A percentile compares a stretch with the other conserved stretches of the same genome.
Conservation (phyloP, 2,113 vertebrate genomes). For the Athene cunicularia region DNA sequence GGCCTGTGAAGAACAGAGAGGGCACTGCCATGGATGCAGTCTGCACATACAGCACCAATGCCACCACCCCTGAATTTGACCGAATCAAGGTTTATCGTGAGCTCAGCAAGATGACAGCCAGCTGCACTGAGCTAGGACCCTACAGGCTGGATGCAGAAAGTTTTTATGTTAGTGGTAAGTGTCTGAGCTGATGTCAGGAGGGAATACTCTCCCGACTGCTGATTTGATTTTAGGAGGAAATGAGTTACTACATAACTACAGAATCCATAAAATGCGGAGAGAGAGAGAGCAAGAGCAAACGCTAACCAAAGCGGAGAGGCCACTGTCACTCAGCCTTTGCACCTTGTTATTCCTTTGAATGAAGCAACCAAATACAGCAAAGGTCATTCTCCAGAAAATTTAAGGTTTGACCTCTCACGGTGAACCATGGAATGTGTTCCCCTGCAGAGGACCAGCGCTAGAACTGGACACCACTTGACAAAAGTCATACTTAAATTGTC, state of each 20-base stretch:
- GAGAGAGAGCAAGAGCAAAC: neutral
- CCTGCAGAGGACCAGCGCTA: neutral
- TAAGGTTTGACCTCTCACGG: neutral
- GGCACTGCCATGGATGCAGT: neutral
- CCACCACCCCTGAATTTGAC: neutral
- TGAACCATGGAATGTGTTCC: neutral
- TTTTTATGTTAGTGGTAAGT: constrained; percentile 33
- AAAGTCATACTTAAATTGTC: neutral
- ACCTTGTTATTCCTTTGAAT: neutral
- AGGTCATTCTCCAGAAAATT: neutral
- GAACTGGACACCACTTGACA: neutral
- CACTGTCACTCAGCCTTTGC: neutral
- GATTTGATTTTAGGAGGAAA: neutral
- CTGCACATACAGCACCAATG: neutral
- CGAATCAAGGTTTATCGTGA: neutral
- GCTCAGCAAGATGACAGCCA: neutral
- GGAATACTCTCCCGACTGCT: neutral
- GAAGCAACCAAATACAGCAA: neutral
- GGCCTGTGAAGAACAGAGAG: neutral
- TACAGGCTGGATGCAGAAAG: constrained; percentile 1
- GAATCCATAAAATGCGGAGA: neutral
- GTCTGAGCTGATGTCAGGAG: neutral
- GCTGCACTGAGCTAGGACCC: neutral
- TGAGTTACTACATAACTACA: neutral
- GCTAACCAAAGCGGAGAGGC: neutral